A percentile compares a stretch with the other conserved stretches of the same genome.
Conservation (phyloP, 1,140 invertebrate species). For the Monochamus saltuarius region DNA sequence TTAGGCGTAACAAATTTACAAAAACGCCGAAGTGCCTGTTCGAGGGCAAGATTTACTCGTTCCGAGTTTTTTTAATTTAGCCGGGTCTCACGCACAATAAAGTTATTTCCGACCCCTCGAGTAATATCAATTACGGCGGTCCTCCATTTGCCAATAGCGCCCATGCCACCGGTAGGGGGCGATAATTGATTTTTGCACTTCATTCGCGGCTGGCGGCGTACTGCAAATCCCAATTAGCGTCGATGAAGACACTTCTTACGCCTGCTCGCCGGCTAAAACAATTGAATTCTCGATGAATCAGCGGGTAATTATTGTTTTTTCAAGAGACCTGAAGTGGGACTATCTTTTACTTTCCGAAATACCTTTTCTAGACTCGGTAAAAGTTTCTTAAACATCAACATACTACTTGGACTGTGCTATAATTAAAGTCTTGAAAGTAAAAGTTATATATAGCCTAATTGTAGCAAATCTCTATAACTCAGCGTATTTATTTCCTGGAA, state of each 20-base stretch:
- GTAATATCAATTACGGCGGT: conserved; percentile 36
- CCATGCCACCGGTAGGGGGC: conserved; percentile 17
- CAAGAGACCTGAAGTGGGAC: no score
- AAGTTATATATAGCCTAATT: no score
- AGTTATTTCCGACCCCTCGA: conserved; percentile 36
- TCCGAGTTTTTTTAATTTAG: conserved; percentile 30
- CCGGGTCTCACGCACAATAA: conserved; percentile 32
- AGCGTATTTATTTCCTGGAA: no score
- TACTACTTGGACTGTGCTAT: no score
- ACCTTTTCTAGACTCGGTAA: no score
- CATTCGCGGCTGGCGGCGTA: conserved; percentile 15
- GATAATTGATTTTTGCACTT: conserved; percentile 39
- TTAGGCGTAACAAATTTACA: conserved; percentile 19
- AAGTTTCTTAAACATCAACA: no score
- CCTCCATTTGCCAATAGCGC: conserved; percentile 35
- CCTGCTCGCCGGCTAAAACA: neutral
- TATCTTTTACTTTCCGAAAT: no score
- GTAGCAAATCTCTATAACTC: no score
- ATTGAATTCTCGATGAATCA: neutral
- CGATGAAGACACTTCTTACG: conserved; percentile 4
- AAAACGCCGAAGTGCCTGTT: conserved; percentile 7
- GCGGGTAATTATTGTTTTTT: no score
- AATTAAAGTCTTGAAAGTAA: no score
- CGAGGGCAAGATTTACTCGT: conserved; percentile 23
- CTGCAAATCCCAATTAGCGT: conserved; percentile 15